Conservation (phyloP, 1,140 invertebrate species). For the Dreissena polymorpha region DNA sequence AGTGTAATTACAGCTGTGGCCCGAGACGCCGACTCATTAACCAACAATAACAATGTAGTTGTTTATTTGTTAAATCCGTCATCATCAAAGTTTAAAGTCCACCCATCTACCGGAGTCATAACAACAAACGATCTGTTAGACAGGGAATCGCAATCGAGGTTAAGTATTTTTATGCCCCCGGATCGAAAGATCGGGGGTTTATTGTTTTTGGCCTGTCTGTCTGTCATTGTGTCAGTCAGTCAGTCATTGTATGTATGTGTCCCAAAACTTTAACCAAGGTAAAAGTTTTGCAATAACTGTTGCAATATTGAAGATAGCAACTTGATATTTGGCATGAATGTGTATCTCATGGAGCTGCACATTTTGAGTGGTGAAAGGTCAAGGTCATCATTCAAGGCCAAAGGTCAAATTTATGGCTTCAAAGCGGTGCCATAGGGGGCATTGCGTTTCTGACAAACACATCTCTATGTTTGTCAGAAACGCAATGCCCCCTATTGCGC, state of each 20-base stretch:
- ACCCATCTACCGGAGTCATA: slow-evolving; percentile 24
- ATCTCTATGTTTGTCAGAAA: background rate
- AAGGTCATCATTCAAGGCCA: too few relatives aligned
- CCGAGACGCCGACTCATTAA: slow-evolving; percentile 36
- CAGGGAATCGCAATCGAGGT: slow-evolving; percentile 54
- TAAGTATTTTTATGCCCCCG: background rate
- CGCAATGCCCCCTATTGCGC: background rate
- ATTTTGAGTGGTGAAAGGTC: too few relatives aligned
- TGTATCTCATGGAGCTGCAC: too few relatives aligned
- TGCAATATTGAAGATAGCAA: background rate
- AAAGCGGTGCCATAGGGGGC: too few relatives aligned
- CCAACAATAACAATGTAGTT: slow-evolving; percentile 49
- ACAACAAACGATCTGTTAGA: slow-evolving; percentile 41
- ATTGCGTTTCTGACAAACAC: background rate
- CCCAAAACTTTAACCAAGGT: background rate
- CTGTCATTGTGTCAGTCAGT: too few relatives aligned
- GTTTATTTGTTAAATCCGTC: slow-evolving; percentile 14
- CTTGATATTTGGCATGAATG: background rate
- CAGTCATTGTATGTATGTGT: too few relatives aligned
- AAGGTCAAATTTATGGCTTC: too few relatives aligned
- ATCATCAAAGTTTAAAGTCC: slow-evolving; percentile 39
- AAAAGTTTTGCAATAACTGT: background rate
- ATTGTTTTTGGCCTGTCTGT: too few relatives aligned
- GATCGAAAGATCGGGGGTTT: too few relatives aligned
- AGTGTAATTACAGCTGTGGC: slow-evolving; percentile 23